Conservation (phyloP, 2,888 invertebrate species). For the Baccha elongata region DNA sequence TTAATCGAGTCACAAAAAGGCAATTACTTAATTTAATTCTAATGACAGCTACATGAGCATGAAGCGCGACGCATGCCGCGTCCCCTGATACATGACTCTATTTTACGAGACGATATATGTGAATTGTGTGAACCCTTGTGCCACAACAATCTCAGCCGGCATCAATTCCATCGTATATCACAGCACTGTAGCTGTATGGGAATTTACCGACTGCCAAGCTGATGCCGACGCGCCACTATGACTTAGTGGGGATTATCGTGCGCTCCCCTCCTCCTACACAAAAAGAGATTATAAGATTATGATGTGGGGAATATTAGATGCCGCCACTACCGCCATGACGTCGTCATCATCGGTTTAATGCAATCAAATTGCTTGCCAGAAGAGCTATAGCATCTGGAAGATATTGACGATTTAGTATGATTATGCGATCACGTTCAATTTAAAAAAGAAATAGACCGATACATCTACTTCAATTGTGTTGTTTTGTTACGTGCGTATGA, state of each 20-base stretch:
- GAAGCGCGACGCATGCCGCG: slow-evolving; percentile 71
- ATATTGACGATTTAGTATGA: slow-evolving; percentile 61
- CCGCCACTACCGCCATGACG: slow-evolving; percentile 70
- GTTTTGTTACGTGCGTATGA: slow-evolving; percentile 28
- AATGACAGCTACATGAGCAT: slow-evolving; percentile 73
- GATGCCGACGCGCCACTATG: slow-evolving; percentile 75
- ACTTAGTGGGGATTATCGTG: slow-evolving; percentile 65
- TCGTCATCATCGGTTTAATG: slow-evolving; percentile 42
- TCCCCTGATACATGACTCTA: slow-evolving; percentile 63
- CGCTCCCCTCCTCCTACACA: slow-evolving; percentile 45
- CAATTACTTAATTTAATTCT: slow-evolving; percentile 74
- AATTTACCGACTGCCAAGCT: slow-evolving; percentile 67
- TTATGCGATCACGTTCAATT: slow-evolving; percentile 75
- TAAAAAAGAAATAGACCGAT: slow-evolving; percentile 75
- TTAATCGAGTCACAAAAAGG: slow-evolving; percentile 74
- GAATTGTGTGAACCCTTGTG: slow-evolving; percentile 68
- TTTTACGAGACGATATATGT: slow-evolving; percentile 66
- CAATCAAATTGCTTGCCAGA: slow-evolving; percentile 75
- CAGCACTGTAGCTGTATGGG: slow-evolving; percentile 10
- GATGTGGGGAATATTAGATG: slow-evolving; percentile 43
- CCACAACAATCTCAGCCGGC: slow-evolving; percentile 66
- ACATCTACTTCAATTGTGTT: slow-evolving; percentile 9
- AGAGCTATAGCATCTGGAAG: slow-evolving; percentile 75
- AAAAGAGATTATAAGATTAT: slow-evolving; percentile 32
- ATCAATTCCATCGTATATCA: slow-evolving; percentile 40